Percentiles rank a stretch among this genome's conserved stretches.
Evolutionary conservation across 2,113 vertebrate genomes (phyloP).

Genomic region (Phyllostomus hastatus): DNA sequence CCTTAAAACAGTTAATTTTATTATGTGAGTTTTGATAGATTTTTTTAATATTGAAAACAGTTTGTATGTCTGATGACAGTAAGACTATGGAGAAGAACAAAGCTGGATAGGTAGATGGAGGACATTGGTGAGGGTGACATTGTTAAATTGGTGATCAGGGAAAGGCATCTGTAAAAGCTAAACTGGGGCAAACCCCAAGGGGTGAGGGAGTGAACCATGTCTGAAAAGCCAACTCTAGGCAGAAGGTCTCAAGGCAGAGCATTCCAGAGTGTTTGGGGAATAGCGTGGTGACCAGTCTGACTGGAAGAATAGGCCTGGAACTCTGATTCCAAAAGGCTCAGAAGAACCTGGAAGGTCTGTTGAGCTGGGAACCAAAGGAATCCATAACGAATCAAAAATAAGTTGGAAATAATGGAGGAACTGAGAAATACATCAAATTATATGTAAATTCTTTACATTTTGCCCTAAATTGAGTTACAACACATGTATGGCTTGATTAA

Average conservation of each 20-base stretch:
- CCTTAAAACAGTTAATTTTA: background rate
- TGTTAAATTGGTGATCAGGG: background rate
- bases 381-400: background rate
- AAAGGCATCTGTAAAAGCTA: background rate
- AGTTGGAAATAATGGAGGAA: no score
- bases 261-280: fast-evolving
- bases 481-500: background rate
- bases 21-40: background rate
- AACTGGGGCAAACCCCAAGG: background rate
- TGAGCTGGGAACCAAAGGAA: background rate
- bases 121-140: no score
- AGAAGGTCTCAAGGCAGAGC: background rate
- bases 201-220: no score
- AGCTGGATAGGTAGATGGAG: fast-evolving
- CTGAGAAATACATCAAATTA: background rate
- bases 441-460: background rate
- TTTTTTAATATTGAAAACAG: background rate
- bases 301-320: fast-evolving
- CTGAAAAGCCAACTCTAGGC: background rate
- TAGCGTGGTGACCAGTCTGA: background rate
- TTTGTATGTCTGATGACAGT: background rate
- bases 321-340: background rate
- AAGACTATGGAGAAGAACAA: background rate
- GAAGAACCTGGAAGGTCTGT: fast-evolving
- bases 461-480: background rate